Base-by-base conservation (phyloP, 2,888 invertebrate genomes). In the Chloroclystis v-ata region DNA sequence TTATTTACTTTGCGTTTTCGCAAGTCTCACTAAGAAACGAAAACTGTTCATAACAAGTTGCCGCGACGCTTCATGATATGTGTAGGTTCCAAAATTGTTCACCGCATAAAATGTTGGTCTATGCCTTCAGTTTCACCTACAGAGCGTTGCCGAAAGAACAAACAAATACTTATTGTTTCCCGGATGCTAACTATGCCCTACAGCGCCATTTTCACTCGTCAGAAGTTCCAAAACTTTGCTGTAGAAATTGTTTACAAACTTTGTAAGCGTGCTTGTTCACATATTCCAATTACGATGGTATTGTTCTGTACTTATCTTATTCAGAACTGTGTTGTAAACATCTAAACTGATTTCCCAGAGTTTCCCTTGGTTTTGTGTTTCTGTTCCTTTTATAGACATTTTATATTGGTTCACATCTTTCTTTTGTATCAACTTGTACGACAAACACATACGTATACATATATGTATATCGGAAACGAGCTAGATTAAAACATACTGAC, bases 191-290 rank as follows among this genome's bases (percentile, higher is more conserved):
- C 41, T 44, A 32, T 10, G 38, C 30, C 28, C 37, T 16, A 25
- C 33, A 43, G 33, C 25, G 28, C 12, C 20, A 39, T 24, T 38
- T 28, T 30, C 32, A 30, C 33, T 40, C 43, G 26, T 40, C 30
- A 37, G 13, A 26, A 30, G 29, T 49, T 49, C 11, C 37, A 28
- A 44, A 20, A 44, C 40, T 44, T 20, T 8, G n/a, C 1, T 11
- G 30, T 37, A 37, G 10, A 40, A 33, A 43, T 43, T 47, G 37
- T 42, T 42, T 20, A 28, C 8, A n/a, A 42, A 47, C 37, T 37
- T 16, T 20, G 25, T 11, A 26, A 41, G 25, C 24, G 35, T 11
- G 29, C 25, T 46, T 37, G 40, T 26, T 35, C 24, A 25, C 35
- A 41, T 29, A 47, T 42, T 42, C 29, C 37, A 32, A 38, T 47